These are phyloP conservation scores for Dermochelys coriacea DNA, from an alignment of 2,797 vertebrate genomes.

Conservation along the genomic window DNA sequence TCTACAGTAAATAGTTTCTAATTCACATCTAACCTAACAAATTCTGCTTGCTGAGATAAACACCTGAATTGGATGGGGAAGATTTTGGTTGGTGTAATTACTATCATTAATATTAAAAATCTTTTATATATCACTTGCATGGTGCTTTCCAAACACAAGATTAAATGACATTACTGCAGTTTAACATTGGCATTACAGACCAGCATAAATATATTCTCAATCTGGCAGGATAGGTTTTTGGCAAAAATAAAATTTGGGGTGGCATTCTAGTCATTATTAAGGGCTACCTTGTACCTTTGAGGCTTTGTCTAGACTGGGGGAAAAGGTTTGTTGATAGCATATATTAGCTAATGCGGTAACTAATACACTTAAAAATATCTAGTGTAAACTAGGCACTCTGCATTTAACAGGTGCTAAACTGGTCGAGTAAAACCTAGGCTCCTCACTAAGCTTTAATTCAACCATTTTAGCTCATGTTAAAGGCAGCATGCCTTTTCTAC, in stretches of 20 bases:
- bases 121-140: constrained; percentile 50
- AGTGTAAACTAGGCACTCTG: neutral
- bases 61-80: constrained; percentile 58
- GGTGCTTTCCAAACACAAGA: constrained; percentile 32
- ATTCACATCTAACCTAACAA: constrained; percentile 73
- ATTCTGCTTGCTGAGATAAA: constrained; percentile 73
- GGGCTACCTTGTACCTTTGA: neutral
- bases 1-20: constrained; percentile 73
- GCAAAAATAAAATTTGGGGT: neutral
- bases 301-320: neutral
- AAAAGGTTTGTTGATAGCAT: neutral
- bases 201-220: neutral
- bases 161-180: neutral
- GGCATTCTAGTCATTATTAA: neutral
- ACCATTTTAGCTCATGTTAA: neutral
- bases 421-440: neutral
- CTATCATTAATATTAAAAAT: constrained; percentile 59
- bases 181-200: neutral
- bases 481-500: neutral
- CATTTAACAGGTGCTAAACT: neutral
- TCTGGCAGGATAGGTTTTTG: neutral
- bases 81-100: constrained; percentile 61
- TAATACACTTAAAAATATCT: neutral
- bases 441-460: neutral
- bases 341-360: neutral